Conservation (phyloP, 2,888 invertebrate genomes). For the Axea sp. region DNA sequence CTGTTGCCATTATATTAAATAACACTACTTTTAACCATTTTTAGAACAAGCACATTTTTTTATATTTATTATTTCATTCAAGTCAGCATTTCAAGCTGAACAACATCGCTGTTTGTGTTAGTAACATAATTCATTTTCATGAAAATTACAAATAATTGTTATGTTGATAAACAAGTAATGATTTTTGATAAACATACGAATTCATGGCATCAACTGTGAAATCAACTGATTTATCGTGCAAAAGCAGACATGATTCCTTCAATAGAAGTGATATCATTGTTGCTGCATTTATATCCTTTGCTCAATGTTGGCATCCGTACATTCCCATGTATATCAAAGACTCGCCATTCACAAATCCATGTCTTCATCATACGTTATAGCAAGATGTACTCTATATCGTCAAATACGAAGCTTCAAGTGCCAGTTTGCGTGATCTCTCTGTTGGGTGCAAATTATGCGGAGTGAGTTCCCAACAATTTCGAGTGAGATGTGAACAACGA, state of each 20-base stretch:
- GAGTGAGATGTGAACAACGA: slow-evolving; percentile 48
- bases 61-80: no score
- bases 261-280: slow-evolving; percentile 61
- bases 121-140: no score
- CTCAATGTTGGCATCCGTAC: slow-evolving; percentile 35
- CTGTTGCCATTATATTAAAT: no score
- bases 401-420: slow-evolving; percentile 34
- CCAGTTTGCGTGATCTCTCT: slow-evolving; percentile 61
- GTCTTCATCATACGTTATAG: slow-evolving; percentile 63
- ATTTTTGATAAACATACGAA: slow-evolving; percentile 8
- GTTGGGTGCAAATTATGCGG: slow-evolving; percentile 42
- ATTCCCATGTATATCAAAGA: slow-evolving; percentile 62
- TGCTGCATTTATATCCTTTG: slow-evolving; percentile 56
- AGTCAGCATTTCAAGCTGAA: no score
- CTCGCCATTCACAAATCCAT: slow-evolving; percentile 58
- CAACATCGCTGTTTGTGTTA: no score
- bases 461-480: slow-evolving; percentile 49
- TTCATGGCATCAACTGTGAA: slow-evolving; percentile 45
- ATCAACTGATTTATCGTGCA: slow-evolving; percentile 47
- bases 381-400: slow-evolving; percentile 59
- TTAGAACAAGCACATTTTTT: no score
- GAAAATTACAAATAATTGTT: no score
- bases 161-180: slow-evolving; percentile 14
- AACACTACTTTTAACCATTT: no score
- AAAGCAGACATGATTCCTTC: slow-evolving; percentile 55